Conservation (phyloP, 1,140 invertebrate genomes). For the Scaptomyza graminum region DNA sequence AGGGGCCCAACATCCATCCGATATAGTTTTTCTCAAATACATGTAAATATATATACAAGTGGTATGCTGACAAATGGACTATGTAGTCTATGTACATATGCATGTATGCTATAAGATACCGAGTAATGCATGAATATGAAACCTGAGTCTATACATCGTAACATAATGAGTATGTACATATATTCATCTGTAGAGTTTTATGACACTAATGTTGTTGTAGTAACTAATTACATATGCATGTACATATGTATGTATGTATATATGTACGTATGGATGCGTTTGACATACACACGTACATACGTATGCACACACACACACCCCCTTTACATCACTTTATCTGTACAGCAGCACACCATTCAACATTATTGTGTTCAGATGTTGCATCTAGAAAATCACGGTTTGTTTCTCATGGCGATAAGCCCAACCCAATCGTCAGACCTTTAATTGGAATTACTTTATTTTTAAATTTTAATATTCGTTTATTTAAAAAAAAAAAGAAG, state of each 20-base stretch:
- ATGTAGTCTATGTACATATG: conserved; percentile 21
- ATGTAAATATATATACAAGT: neutral
- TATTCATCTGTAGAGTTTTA: conserved; percentile 10
- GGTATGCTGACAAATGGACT: neutral
- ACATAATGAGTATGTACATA: neutral
- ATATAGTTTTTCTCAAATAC: neutral
- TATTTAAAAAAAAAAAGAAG: conserved; percentile 2
- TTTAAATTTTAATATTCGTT: neutral
- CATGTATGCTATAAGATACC: conserved; percentile 3
- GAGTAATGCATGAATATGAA: conserved; percentile 23
- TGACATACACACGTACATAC: conserved; percentile 18
- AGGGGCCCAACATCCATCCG: neutral
- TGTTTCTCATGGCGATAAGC: conserved; percentile 7
- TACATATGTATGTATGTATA: neutral
- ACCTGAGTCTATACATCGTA: conserved; percentile 4
- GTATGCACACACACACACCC: neutral
- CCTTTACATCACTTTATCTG: neutral
- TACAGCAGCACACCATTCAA: conserved; percentile 26
- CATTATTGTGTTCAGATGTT: conserved; percentile 1
- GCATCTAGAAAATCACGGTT: conserved; percentile 6
- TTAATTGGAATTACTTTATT: neutral
- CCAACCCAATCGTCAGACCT: neutral
- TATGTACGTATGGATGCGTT: conserved; percentile 6
- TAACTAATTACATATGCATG: conserved; percentile 17
- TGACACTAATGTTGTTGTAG: neutral